Evolutionary conservation across 2,888 invertebrate species (phyloP).

Genomic region (Cantharis nigra): DNA sequence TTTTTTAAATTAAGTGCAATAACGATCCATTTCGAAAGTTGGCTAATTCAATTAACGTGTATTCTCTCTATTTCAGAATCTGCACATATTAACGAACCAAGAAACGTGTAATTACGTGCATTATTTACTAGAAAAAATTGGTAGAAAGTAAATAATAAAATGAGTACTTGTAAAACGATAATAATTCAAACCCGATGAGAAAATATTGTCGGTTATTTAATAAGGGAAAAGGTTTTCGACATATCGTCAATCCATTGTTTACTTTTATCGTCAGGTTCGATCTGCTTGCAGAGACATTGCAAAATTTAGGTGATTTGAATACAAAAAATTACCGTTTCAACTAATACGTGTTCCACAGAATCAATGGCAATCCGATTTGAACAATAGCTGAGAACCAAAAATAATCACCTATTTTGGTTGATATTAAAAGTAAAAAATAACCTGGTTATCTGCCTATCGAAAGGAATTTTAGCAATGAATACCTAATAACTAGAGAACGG

Average conservation of each 20-base stretch:
- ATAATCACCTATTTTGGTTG: not conserved
- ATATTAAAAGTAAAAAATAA: too few species aligned
- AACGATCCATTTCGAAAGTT: not conserved
- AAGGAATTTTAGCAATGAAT: too few species aligned
- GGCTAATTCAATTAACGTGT: not conserved
- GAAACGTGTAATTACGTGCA: not conserved
- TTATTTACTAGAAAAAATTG: not conserved
- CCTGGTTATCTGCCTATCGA: too few species aligned
- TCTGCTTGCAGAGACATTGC: not conserved
- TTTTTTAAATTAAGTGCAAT: not conserved
- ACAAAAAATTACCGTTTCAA: not conserved
- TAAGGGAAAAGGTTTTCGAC: not conserved
- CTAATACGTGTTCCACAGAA: not conserved
- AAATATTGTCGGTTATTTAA: not conserved
- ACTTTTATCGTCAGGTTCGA: not conserved
- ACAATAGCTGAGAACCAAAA: not conserved
- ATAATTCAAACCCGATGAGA: not conserved
- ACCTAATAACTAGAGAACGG: too few species aligned
- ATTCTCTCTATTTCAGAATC: not conserved
- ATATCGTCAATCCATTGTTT: not conserved
- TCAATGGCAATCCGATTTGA: not conserved
- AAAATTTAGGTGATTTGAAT: not conserved
- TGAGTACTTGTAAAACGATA: not conserved
- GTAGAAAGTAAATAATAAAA: not conserved
- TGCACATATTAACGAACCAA: not conserved